A percentile compares a stretch with the other conserved stretches of the same genome.
Conservation (phyloP, 2,888 invertebrate genomes). For the Orthonychiurus folsomi region DNA sequence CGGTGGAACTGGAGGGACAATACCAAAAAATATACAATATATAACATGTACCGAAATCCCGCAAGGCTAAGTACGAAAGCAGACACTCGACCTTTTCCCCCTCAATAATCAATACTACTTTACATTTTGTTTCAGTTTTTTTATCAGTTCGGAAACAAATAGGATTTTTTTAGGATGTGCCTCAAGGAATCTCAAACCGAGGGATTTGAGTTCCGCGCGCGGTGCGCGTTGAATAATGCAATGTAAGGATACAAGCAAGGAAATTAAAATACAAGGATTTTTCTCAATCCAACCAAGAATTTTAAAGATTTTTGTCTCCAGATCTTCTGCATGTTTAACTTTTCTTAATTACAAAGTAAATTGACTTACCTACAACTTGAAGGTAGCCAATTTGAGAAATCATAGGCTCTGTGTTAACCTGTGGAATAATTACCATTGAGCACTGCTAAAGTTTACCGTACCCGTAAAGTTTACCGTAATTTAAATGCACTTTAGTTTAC, state of each 20-base stretch:
- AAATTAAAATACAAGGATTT: too few species aligned
- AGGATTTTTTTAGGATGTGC: too few species aligned
- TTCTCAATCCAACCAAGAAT: too few species aligned
- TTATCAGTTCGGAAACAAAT: too few species aligned
- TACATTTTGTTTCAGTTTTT: neutral
- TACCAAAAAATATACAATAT: neutral
- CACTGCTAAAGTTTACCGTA: too few species aligned
- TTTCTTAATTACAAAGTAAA: neutral
- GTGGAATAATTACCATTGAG: too few species aligned
- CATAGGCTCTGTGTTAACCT: conserved; percentile 68
- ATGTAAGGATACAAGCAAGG: too few species aligned
- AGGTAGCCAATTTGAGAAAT: conserved; percentile 88
- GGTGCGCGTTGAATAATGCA: too few species aligned
- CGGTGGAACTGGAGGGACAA: conserved; percentile 85
- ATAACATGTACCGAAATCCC: neutral
- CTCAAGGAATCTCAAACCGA: too few species aligned
- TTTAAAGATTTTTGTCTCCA: too few species aligned
- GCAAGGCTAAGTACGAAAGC: neutral
- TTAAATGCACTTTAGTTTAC: too few species aligned
- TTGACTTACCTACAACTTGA: conserved; percentile 75
- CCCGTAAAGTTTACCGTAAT: neutral
- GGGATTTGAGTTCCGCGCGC: too few species aligned
- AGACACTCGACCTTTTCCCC: neutral
- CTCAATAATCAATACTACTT: neutral
- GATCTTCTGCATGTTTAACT: neutral